Base-by-base conservation (phyloP, 1,140 invertebrate species). In the Drosophila prosaltans region DNA sequence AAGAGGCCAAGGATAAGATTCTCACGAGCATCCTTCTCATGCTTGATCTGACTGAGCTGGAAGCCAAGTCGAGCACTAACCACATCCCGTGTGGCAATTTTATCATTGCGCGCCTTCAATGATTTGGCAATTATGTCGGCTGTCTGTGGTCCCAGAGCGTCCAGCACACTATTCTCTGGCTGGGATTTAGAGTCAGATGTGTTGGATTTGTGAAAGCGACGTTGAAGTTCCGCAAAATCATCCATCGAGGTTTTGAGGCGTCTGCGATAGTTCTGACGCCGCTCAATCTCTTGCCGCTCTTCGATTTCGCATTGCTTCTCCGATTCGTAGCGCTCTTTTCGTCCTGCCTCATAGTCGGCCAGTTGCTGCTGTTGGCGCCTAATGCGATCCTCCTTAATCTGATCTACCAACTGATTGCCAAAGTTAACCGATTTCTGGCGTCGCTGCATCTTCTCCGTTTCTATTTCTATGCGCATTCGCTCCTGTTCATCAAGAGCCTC, bases 1-100 rank as follows among this genome's bases (percentile, higher is more conserved):
- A 85, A 30, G 0, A 86, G 77, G 0, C 67, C 76, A 11, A 67
- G 74, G 41, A 86, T 45, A 16, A 88, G 68, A 3, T 70, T 65
- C 0, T 85, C 82, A 2, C 65, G 71, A 2, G 75, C 72, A n/a
- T 79, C 71, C 45, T 58, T 57, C 3, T 85, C 79, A 21, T 58
- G 57, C 10, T 41, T 65, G 41, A 76, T 65, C 24, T 72, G 71
- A 4, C 51, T 60, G 2, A 86, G 66, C 58, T 86, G 9, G 30
- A 60, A 36, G 26, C 75, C 72, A 21, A 86, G 60, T 0, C 45
- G 58, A 24, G 57, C 65, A 32, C 79, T 74, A 2, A 78, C 55
- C 9, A 36, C 40, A 24, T 73, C 79, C n/a, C 82, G 61, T 1
- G 65, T 48, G 32, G 82, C 69, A 0, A 76, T 59, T 1, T n/a